Evolutionary conservation across 2,888 invertebrate genomes (phyloP).

Genomic region (Ceriagrion tenellum): DNA sequence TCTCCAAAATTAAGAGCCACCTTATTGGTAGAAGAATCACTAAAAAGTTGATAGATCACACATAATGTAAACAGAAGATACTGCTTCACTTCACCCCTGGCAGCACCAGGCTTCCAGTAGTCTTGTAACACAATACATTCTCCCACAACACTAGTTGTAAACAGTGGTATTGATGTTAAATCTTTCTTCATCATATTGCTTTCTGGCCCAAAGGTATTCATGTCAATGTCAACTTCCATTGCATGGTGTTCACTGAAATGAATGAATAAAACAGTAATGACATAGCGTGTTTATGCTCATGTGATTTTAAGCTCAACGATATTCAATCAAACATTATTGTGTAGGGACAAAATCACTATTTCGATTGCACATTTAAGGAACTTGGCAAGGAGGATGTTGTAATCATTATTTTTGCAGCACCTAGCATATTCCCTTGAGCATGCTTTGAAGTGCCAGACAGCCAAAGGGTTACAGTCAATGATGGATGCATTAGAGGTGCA

Average conservation of each 20-base stretch:
- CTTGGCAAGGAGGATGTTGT: too few species aligned
- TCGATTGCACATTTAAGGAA: too few species aligned
- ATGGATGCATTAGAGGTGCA: too few species aligned
- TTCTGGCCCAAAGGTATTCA: neutral
- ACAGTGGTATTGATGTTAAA: neutral
- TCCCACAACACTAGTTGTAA: neutral
- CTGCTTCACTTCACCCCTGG: neutral
- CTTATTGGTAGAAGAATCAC: neutral
- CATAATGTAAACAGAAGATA: slow-evolving; percentile 1
- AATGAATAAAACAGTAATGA: neutral
- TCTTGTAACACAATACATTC: neutral
- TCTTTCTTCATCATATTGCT: neutral
- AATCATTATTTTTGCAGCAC: too few species aligned
- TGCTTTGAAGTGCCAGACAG: too few species aligned
- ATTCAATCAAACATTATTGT: too few species aligned
- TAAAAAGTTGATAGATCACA: neutral
- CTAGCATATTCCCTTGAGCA: too few species aligned
- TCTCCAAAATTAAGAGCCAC: neutral
- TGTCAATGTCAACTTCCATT: slow-evolving; percentile 16
- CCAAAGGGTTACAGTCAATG: too few species aligned
- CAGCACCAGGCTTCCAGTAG: neutral
- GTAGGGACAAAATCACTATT: too few species aligned
- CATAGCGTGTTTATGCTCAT: neutral
- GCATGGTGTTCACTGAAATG: neutral
- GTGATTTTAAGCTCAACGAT: too few species aligned